phyloP scores from a whole-genome alignment of 2,797 vertebrate species.

The Dicrostonyx torquatus region DNA sequence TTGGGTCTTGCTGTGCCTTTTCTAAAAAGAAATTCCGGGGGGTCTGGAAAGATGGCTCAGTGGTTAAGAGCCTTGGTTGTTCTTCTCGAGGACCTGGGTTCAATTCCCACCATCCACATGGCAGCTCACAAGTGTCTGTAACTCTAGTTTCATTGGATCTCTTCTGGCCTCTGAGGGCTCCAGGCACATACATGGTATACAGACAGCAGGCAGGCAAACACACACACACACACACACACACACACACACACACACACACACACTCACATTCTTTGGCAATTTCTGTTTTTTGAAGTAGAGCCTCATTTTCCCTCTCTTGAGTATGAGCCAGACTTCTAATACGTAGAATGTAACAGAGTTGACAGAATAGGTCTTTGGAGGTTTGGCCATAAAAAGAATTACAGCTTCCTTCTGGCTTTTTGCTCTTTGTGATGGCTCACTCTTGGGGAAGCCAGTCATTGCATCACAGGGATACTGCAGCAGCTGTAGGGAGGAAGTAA shows the following conservation, averaged over 20 bases:
- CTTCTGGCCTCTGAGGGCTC: neutral
- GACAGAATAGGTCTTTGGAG: neutral
- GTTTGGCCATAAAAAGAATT: neutral
- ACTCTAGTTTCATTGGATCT: neutral
- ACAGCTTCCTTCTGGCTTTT: neutral
- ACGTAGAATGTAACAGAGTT: neutral
- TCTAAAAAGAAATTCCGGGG: neutral
- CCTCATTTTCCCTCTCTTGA: neutral
- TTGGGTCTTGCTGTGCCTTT: neutral
- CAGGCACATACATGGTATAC: neutral
- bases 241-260: neutral
- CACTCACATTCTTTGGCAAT: neutral
- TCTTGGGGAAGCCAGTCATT: neutral
- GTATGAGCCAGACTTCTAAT: neutral
- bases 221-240: neutral
- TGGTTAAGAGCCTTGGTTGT: neutral
- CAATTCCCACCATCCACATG: neutral
- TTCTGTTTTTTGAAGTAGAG: neutral
- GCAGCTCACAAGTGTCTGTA: neutral
- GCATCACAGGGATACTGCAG: neutral
- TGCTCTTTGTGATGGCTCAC: neutral
- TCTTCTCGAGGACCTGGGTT: neutral
- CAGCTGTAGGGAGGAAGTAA: neutral
- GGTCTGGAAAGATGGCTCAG: neutral
- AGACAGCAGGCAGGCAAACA: neutral